Conservation (phyloP, 1,140 invertebrate genomes). For the Drosophila pseudoananassae region DNA sequence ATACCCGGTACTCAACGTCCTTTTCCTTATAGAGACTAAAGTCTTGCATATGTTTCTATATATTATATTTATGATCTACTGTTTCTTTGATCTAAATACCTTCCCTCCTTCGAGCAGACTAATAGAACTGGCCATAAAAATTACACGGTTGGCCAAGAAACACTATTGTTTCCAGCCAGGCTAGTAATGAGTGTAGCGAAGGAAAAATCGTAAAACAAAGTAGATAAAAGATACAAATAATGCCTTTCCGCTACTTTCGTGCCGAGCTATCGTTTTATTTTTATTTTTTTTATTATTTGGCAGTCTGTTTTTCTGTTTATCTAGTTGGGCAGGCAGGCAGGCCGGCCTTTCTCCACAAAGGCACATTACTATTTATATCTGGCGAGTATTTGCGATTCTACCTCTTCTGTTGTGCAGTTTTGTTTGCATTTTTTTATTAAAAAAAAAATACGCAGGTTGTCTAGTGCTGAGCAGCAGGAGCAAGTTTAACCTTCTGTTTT, state of each 20-base stretch:
- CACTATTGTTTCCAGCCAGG: neutral
- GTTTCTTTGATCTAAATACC: no score
- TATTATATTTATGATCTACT: no score
- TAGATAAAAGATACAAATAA: slow-evolving; percentile 14
- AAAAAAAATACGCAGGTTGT: slow-evolving; percentile 33
- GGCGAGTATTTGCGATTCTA: slow-evolving; percentile 14
- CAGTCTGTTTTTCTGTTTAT: neutral
- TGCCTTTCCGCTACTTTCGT: slow-evolving; percentile 24
- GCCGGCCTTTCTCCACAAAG: slow-evolving; percentile 35
- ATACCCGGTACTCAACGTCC: no score
- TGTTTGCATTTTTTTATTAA: slow-evolving; percentile 58
- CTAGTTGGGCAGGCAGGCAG: neutral
- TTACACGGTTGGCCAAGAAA: slow-evolving; percentile 44
- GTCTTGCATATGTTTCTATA: neutral
- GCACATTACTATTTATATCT: slow-evolving; percentile 23
- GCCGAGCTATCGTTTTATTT: slow-evolving; percentile 4
- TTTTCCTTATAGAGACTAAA: no score
- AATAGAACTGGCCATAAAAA: slow-evolving; percentile 23
- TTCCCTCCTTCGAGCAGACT: no score
- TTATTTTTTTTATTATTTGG: neutral
- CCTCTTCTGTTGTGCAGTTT: slow-evolving; percentile 36
- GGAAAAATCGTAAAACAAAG: neutral
- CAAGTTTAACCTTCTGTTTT: slow-evolving; percentile 43
- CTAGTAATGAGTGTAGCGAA: neutral
- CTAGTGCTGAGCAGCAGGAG: slow-evolving; percentile 19